phyloP scores from a whole-genome alignment of 2,797 vertebrate species.

The Botia kubotai region DNA sequence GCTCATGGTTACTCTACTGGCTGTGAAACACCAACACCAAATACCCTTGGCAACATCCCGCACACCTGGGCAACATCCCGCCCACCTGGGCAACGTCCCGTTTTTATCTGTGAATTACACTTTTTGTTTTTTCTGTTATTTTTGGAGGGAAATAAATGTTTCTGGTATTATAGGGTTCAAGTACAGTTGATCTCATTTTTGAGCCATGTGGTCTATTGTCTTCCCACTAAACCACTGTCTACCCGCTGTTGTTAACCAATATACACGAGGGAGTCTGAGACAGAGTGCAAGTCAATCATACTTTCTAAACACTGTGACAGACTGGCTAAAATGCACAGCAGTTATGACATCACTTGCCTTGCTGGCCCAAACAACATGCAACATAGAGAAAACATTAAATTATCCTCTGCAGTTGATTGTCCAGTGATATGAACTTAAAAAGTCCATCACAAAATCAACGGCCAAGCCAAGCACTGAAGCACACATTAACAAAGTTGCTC shows the following conservation, averaged over 20 bases:
- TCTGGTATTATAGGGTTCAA: not conserved
- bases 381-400: constrained; percentile 1
- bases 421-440: not conserved
- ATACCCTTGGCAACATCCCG: no score
- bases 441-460: not conserved
- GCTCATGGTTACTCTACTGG: no score
- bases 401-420: not conserved
- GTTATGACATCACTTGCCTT: constrained; percentile 3
- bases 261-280: not conserved
- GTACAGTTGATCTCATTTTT: not conserved
- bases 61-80: no score
- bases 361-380: not conserved
- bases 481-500: not conserved
- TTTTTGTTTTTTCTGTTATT: no score
- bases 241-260: not conserved
- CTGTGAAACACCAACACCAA: no score
- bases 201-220: not conserved
- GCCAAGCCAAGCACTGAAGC: not conserved
- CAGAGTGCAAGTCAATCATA: not conserved
- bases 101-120: not conserved
- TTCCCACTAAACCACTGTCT: not conserved
- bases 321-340: no score
- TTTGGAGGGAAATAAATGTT: not conserved
- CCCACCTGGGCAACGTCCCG: no score
- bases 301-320: not conserved